Evolutionary conservation across 2,888 invertebrate species (phyloP), one percentile per base, ranked within the genome.

Genomic region (Stratiomys singularior): DNA sequence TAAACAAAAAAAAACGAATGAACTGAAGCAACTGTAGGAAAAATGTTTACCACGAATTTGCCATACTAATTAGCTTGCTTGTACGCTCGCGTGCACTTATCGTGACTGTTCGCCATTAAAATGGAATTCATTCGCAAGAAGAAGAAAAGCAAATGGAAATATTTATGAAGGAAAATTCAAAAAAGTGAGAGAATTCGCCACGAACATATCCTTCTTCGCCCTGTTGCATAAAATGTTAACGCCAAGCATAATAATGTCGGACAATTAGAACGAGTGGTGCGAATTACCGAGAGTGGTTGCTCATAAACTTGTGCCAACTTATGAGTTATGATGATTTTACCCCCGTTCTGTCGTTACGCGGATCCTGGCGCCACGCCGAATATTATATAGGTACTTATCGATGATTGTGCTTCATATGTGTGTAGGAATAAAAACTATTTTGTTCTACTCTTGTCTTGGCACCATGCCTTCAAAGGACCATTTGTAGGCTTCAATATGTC

Each of bases 201-300:
- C 60, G 11, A 15, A 15, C 18, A 25, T 11, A 21, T 21, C 0
- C 60, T 25, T 60, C 25, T 25, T 25, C 44, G 56, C 72, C 9
- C 27, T 52, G 28, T 56, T 56, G 72, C 30, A 56, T 28, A 47
- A 23, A 69, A 15, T 52, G 4, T 5, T 18, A 47, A 21, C 46
- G 23, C 21, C 37, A 37, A 27, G 71, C 18, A 27, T 27, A 37
- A 18, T 74, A 74, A 74, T 44, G 44, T 56, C 60, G 37, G 23
- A 15, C 58, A 74, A 60, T 74, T 74, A 74, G n/a, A n/a, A 21
- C 25, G 28, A 74, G 58, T 60, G 74, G n/a, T 74, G 60, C 18
- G 60, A 74, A 74, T 44, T 74, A 74, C 60, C 60, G 60, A 74
- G 60, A 37, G 44, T 74, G 23, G 74, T 69, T 23, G 13, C 18